Evolutionary conservation across 1,140 invertebrate genomes (phyloP).

Genomic region (Drosophila obscura): DNA sequence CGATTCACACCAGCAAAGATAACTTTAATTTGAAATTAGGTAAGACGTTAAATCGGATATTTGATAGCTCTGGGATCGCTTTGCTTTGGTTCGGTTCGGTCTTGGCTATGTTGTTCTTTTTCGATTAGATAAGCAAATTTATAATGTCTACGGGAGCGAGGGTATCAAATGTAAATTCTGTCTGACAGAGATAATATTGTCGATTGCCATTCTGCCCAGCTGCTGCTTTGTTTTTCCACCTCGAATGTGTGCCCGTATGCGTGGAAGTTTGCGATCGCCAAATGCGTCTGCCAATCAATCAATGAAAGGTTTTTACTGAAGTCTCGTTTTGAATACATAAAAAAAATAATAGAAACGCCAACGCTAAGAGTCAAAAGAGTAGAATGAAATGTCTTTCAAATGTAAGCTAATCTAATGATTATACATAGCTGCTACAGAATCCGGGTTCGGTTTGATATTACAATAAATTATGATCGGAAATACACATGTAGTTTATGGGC

Average conservation of each 20-base stretch:
- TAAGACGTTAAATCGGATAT: slow-evolving; percentile 12
- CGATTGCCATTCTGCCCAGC: slow-evolving; percentile 25
- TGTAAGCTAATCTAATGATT: too few species aligned
- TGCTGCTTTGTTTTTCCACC: slow-evolving; percentile 25
- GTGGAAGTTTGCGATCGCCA: slow-evolving; percentile 35
- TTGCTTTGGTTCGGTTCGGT: neutral
- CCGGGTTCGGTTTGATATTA: too few species aligned
- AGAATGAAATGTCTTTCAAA: too few species aligned
- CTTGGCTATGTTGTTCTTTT: neutral
- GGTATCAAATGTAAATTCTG: slow-evolving; percentile 40
- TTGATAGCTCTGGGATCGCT: slow-evolving; percentile 16
- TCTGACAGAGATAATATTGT: slow-evolving; percentile 40
- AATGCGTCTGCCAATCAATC: slow-evolving; percentile 37
- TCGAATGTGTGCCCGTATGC: slow-evolving; percentile 3
- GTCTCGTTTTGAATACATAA: slow-evolving; percentile 29
- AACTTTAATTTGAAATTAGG: neutral
- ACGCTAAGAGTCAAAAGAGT: neutral
- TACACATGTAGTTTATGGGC: slow-evolving; percentile 10
- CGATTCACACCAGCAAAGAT: too few species aligned
- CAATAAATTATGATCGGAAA: slow-evolving; percentile 36
- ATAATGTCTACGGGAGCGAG: slow-evolving; percentile 27
- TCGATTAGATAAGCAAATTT: slow-evolving; percentile 48
- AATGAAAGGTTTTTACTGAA: slow-evolving; percentile 39
- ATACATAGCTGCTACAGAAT: too few species aligned
- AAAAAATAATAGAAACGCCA: slow-evolving; percentile 1